phyloP scores from a whole-genome alignment of 2,113 vertebrate genomes.

The Cyphomyrus discorhynchus region DNA sequence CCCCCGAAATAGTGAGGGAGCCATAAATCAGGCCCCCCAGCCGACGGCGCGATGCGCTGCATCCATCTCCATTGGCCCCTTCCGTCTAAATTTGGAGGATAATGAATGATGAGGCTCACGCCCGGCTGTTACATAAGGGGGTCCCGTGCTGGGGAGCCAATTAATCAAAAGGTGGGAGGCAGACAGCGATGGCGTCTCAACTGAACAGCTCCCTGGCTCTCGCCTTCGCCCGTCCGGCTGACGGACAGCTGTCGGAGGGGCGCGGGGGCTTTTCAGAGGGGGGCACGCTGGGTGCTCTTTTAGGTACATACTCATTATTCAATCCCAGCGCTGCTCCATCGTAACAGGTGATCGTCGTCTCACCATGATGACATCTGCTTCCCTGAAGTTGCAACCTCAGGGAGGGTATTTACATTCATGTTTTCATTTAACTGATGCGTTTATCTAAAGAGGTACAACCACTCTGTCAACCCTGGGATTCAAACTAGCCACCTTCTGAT shows the following conservation, averaged over 20 bases:
- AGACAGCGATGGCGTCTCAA: constrained; percentile 28
- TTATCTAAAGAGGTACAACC: background rate
- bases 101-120: constrained; percentile 37
- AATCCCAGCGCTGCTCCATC: background rate
- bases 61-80: constrained; percentile 40
- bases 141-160: constrained; percentile 4
- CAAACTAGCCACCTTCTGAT: background rate
- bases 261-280: background rate
- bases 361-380: background rate
- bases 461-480: background rate
- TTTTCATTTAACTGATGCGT: background rate
- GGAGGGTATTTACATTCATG: background rate
- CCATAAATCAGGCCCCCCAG: constrained; percentile 41
- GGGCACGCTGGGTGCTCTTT: background rate
- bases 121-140: constrained; percentile 33
- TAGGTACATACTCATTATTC: background rate
- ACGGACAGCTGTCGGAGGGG: background rate
- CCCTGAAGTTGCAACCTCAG: background rate
- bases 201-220: constrained; percentile 13
- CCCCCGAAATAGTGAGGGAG: constrained; percentile 41
- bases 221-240: background rate
- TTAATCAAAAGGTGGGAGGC: constrained; percentile 33
- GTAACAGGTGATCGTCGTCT: background rate
- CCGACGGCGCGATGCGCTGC: constrained; percentile 18
- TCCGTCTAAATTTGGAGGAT: constrained; percentile 30